These are phyloP conservation scores for Oxyscelio sp. DNA, from an alignment of 2,888 invertebrate species.

Conservation along the genomic window DNA sequence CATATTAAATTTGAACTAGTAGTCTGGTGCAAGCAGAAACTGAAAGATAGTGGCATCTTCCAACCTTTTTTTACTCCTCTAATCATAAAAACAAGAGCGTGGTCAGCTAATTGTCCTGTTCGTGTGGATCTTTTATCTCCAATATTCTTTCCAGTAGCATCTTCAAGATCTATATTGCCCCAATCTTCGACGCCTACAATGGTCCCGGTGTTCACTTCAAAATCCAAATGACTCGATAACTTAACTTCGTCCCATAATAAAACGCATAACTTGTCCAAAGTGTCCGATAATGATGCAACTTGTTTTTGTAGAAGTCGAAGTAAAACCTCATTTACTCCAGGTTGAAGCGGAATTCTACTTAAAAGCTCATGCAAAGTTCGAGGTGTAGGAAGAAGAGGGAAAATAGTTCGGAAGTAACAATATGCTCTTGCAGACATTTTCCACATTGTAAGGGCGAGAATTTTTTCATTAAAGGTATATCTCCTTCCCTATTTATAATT, in stretches of 20 bases:
- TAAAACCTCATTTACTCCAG: constrained; percentile 6
- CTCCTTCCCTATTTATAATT: not conserved
- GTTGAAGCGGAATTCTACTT: not conserved
- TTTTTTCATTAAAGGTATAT: constrained; percentile 8
- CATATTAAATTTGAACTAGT: not conserved
- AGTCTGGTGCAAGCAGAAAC: constrained; percentile 5
- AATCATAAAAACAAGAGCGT: constrained; percentile 30
- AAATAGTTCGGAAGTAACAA: not conserved
- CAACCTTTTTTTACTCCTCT: not conserved
- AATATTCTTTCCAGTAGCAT: not conserved
- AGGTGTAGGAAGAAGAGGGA: not conserved
- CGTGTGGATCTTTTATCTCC: not conserved
- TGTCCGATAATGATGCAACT: not conserved
- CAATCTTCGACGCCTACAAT: constrained; percentile 19
- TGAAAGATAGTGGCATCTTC: constrained; percentile 20
- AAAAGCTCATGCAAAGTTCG: constrained; percentile 1
- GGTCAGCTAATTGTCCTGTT: constrained; percentile 7
- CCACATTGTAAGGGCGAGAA: constrained; percentile 15
- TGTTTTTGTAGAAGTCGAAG: not conserved
- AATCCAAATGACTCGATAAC: not conserved
- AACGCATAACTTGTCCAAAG: not conserved
- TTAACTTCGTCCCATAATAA: constrained; percentile 18
- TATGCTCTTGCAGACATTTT: constrained; percentile 12
- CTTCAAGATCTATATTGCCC: not conserved
- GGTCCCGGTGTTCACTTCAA: not conserved